These are phyloP conservation scores for Myoxocephalus aenaeus DNA, from an alignment of 2,797 vertebrate genomes.

Conservation along the genomic window DNA sequence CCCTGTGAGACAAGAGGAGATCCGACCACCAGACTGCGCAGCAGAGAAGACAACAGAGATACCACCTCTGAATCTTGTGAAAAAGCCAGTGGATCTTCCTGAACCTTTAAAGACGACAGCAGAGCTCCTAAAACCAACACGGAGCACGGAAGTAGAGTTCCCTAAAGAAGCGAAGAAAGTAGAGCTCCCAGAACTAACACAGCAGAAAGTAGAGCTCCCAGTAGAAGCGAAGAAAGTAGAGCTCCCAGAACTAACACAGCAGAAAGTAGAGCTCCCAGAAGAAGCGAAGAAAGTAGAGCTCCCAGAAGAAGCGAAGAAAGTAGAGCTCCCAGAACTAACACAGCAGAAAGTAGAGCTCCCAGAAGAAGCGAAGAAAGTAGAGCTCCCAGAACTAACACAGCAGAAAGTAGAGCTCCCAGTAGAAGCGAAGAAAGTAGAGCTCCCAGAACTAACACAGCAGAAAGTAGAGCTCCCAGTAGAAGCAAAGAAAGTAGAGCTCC, in stretches of 20 bases:
- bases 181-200: constrained; percentile 19
- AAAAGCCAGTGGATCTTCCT: constrained; percentile 57
- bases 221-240: neutral
- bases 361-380: neutral
- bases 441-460: constrained; percentile 9
- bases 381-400: neutral
- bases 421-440: constrained; percentile 24
- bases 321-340: constrained; percentile 21
- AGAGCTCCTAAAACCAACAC: constrained; percentile 29
- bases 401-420: constrained; percentile 15
- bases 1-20: constrained; percentile 53
- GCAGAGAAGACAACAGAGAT: constrained; percentile 37
- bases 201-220: constrained; percentile 6
- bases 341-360: constrained; percentile 4
- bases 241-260: neutral
- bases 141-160: constrained; percentile 31
- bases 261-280: constrained; percentile 18
- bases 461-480: neutral
- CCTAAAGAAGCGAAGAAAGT: neutral
- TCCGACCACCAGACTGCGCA: constrained; percentile 30
- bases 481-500: neutral
- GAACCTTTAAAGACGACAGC: constrained; percentile 41
- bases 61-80: constrained; percentile 15
- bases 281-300: constrained; percentile 26
- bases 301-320: constrained; percentile 18